Conservation (phyloP, 2,888 invertebrate genomes). For the Gerosis bhagava region DNA sequence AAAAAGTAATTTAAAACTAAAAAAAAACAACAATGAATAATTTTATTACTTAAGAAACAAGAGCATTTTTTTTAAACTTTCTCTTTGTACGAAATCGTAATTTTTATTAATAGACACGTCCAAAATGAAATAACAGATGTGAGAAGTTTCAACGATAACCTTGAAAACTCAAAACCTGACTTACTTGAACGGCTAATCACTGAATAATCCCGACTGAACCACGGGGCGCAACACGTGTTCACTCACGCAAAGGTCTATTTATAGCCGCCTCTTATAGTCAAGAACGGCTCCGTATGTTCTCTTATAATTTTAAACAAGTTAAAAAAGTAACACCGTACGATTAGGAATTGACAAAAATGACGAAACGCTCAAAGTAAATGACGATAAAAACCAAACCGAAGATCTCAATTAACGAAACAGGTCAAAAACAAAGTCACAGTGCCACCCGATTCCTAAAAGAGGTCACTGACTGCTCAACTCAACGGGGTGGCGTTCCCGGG, state of each 20-base stretch:
- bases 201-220: constrained; percentile 50
- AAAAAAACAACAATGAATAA: too few species aligned
- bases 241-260: constrained; percentile 63
- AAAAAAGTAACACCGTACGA: constrained; percentile 10
- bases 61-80: too few species aligned
- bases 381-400: constrained; percentile 6
- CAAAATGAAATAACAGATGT: constrained; percentile 17
- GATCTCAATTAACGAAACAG: constrained; percentile 49
- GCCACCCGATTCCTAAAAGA: constrained; percentile 58
- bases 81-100: too few species aligned
- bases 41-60: too few species aligned
- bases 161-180: constrained; percentile 59
- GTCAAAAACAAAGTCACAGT: constrained; percentile 61
- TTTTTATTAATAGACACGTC: too few species aligned
- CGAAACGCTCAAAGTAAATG: constrained; percentile 5
- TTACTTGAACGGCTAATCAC: constrained; percentile 46
- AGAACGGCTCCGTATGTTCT: constrained; percentile 16
- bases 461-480: constrained; percentile 74
- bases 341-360: constrained; percentile 10
- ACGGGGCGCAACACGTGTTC: constrained; percentile 60
- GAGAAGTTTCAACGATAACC: constrained; percentile 31
- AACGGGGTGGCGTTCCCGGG: constrained; percentile 50
- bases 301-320: background rate
- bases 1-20: too few species aligned
- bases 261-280: constrained; percentile 41